Evolutionary conservation across 1,140 invertebrate genomes (phyloP).

Genomic region (Polypedilum pembai): DNA sequence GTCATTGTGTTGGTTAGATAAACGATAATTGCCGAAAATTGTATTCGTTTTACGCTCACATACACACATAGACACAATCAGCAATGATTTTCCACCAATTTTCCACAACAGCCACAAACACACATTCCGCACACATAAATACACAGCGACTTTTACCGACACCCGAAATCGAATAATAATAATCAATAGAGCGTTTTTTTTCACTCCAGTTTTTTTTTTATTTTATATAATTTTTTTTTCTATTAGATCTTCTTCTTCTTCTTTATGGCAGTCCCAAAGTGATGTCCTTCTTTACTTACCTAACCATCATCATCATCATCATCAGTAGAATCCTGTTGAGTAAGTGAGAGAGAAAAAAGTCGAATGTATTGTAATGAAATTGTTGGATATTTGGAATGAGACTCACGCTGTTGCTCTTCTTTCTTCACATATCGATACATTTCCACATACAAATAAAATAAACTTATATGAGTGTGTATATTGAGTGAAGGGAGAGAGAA

Average conservation of each 20-base stretch:
- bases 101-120: constrained; percentile 15
- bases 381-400: not conserved
- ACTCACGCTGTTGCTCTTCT: not conserved
- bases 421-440: constrained; percentile 21
- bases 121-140: not conserved
- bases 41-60: not conserved
- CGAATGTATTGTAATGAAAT: not conserved
- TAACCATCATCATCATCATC: not conserved
- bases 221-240: constrained; percentile 8
- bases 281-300: not conserved
- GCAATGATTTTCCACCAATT: constrained; percentile 27
- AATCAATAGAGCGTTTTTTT: constrained; percentile 26
- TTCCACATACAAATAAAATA: constrained; percentile 21
- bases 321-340: no score
- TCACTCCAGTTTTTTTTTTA: not conserved
- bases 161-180: constrained; percentile 25
- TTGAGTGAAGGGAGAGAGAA: not conserved
- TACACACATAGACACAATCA: not conserved
- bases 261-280: not conserved
- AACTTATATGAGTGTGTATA: not conserved
- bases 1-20: not conserved
- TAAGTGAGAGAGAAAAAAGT: no score
- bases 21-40: not conserved
- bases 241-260: constrained; percentile 7
- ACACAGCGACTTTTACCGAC: not conserved